Evolutionary conservation across 2,888 invertebrate species (phyloP), one percentile per base, ranked within the genome.

Genomic region (Machimus atricapillus): DNA sequence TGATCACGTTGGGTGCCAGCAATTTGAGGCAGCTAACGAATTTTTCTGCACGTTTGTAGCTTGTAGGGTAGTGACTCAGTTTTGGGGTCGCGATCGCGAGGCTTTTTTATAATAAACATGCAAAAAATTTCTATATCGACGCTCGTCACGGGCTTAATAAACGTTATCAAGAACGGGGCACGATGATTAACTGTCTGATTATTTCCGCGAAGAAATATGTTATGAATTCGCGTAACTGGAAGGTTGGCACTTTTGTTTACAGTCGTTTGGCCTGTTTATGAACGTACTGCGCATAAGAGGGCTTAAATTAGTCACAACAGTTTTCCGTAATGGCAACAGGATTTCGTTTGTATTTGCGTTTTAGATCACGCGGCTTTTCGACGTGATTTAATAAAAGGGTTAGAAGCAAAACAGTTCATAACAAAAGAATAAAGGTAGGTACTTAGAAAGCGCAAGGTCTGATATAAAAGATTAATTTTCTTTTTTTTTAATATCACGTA

Each of bases 41-140:
- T 23, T 66, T 66, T 79, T 79, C 52, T 52, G 52, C 46, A 79
- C 79, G 79, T 78, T 78, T 78, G 40, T 78, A 78, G 79, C 43
- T 78, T 78, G 23, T 46, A 78, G 78, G 43, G 78, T 46, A 43
- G 14, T 78, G 78, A 78, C 19, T 78, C 78, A 78, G 78, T 23
- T 77, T 74, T 77, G 12, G 12, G 77, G 31, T 37, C 34, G 31
- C 9, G n/a, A 16, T 56, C 16, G 52, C 2, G n/a, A 52, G 2
- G 34, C 37, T 43, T 78, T 78, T 40, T 40, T 78, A 19, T 78
- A 9, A 43, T 40, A 23, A 78, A 78, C 78, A 34, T n/a, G 34
- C 76, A 19, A 66, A 66, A 58, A 66, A 52, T 46, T 52, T n/a
- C 52, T 19, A 52, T 52, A n/a, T n/a, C 52, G 52, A 1, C n/a